Evolutionary conservation across 2,888 invertebrate species (phyloP), one percentile per base, ranked within the genome.

Genomic region (Caenorhabditis panamensis): DNA sequence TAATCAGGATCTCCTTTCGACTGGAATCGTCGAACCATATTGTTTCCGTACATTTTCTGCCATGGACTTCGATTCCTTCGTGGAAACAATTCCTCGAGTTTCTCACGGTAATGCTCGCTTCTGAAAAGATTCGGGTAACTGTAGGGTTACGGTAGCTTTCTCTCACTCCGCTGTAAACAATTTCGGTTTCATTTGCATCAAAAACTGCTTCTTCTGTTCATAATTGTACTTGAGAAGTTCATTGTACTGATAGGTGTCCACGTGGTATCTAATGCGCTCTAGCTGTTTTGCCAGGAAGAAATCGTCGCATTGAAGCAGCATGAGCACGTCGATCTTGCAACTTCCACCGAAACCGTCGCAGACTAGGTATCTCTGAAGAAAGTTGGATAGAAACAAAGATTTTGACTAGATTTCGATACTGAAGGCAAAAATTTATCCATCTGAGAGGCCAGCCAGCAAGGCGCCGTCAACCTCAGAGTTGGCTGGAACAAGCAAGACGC

Each of bases 301-400:
- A 16, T 22, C 31, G 31, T 68, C 68, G 24, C 68, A 68, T 0
- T 24, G 0, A 8, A 26, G 2, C 47, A 68, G 20, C 26, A 36
- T 36, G 2, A 1, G 0, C 4, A 13, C 13, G 11, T 49, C 44
- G 4, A 63, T 31, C 0, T 9, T 16, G 20, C 62, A 54, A 6
- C 13, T 37, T n/a, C 58, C 63, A 11, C 63, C 63, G 49, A 56
- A 72, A 13, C 62, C 72, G 18, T 63, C 56, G 62, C 72, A 72
- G 2, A 72, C 51, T 11, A 72, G 11, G 26, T 72, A 72, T 24
- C 49, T 53, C 63, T 72, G 56, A 47, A 72, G 41, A 51, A 18
- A 31, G 49, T 28, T 31, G 22, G 22, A 20, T 18, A 2, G 18
- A n/a, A n/a, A n/a, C n/a, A n/a, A n/a, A n/a, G n/a, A n/a, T n/a